phyloP scores from a whole-genome alignment of 2,113 vertebrate genomes.

The Scytalopus superciliaris region DNA sequence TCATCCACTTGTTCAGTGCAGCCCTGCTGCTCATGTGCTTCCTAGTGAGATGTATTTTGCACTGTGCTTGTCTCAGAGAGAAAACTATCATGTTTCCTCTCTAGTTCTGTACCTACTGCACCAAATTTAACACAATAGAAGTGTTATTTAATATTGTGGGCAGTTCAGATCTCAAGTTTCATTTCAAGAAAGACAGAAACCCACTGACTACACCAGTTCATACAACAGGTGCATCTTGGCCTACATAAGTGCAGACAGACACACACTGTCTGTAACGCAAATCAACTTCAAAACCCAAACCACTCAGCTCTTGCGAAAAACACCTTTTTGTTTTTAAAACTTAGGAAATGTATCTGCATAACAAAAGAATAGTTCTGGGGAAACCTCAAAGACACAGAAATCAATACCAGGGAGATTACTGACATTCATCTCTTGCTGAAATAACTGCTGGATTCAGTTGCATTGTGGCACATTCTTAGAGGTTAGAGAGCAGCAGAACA shows the following conservation, averaged over 20 bases:
- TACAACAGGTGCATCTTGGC: not conserved
- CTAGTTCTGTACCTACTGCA: not conserved
- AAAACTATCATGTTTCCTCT: not conserved
- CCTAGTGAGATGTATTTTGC: not conserved
- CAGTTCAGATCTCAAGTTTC: not conserved
- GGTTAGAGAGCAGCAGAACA: not conserved
- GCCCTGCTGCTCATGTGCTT: not conserved
- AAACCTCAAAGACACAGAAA: not conserved
- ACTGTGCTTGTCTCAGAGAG: not conserved
- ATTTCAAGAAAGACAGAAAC: not conserved
- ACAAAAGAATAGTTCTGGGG: not conserved
- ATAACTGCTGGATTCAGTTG: not conserved
- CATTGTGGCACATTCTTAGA: not conserved
- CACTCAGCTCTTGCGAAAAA: not conserved
- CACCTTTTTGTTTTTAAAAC: not conserved
- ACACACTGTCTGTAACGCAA: not conserved
- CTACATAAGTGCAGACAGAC: not conserved
- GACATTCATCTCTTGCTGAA: not conserved
- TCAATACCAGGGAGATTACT: not conserved
- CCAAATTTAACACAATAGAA: not conserved
- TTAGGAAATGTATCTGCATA: not conserved
- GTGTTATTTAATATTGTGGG: not conserved
- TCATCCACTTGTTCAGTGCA: not conserved
- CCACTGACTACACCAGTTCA: not conserved
- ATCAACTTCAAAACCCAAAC: not conserved